Conservation (phyloP, 2,888 invertebrate genomes). For the Cephus sareptanus region DNA sequence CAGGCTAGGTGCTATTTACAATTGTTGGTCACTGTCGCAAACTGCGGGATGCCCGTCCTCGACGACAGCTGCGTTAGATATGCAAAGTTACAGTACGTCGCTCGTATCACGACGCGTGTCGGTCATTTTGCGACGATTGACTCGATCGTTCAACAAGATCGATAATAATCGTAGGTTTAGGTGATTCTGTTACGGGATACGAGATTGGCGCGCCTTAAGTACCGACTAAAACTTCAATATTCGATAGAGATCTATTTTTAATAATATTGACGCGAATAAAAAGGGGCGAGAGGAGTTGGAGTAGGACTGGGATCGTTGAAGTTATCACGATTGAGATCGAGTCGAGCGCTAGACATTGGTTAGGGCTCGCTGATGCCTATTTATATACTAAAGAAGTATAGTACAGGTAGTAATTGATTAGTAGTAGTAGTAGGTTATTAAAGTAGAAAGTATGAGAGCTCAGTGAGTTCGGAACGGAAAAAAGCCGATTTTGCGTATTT, state of each 20-base stretch:
- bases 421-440: conserved; percentile 30
- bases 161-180: neutral
- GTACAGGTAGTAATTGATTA: conserved; percentile 26
- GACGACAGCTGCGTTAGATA: conserved; percentile 46
- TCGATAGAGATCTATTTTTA: no score
- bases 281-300: neutral
- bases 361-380: conserved; percentile 11
- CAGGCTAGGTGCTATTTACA: conserved; percentile 53
- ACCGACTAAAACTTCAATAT: no score
- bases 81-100: conserved; percentile 45
- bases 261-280: neutral
- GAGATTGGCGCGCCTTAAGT: no score
- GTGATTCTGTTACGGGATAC: no score
- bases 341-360: no score
- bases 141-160: neutral
- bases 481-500: no score
- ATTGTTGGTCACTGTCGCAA: conserved; percentile 54
- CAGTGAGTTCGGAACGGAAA: no score
- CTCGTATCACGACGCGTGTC: conserved; percentile 31
- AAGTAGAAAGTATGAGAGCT: conserved; percentile 22
- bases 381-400: conserved; percentile 36
- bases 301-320: neutral
- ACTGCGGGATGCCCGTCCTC: conserved; percentile 32
- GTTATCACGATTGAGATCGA: neutral
- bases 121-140: conserved; percentile 25